phyloP scores from a whole-genome alignment of 2,888 invertebrate species.

The Phymatocera aterrima region DNA sequence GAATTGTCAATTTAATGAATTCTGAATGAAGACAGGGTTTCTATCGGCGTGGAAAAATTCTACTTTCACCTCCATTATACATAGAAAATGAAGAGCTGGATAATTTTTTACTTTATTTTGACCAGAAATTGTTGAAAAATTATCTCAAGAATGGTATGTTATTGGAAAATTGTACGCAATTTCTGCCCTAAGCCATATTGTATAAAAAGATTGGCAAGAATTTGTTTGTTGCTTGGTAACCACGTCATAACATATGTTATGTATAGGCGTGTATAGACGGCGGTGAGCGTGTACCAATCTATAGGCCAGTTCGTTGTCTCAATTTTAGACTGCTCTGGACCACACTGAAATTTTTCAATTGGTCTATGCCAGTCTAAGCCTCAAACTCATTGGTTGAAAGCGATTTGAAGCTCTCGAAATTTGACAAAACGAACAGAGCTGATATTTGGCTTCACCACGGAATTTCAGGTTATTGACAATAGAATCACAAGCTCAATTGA shows the following conservation, averaged over 20 bases:
- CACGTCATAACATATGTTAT: constrained; percentile 57
- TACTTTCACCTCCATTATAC: constrained; percentile 37
- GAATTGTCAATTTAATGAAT: constrained; percentile 29
- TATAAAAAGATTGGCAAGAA: constrained; percentile 29
- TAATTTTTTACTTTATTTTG: constrained; percentile 15
- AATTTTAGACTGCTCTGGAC: too few relatives aligned
- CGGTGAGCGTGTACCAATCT: too few relatives aligned
- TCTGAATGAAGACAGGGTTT: constrained; percentile 18
- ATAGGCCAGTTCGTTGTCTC: too few relatives aligned
- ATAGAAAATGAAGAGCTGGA: neutral
- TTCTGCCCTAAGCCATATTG: constrained; percentile 52
- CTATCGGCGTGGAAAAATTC: constrained; percentile 6
- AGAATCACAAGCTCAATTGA: neutral
- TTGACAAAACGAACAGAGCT: too few relatives aligned
- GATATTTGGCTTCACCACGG: neutral
- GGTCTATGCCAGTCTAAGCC: too few relatives aligned
- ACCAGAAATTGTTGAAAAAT: neutral
- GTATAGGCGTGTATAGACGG: constrained; percentile 27
- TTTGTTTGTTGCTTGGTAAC: constrained; percentile 61
- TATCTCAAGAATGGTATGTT: neutral
- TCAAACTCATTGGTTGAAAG: too few relatives aligned
- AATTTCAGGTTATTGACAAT: constrained; percentile 21
- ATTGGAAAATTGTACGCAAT: constrained; percentile 33
- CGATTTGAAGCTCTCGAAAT: too few relatives aligned
- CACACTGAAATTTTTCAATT: too few relatives aligned